Evolutionary conservation across 2,888 invertebrate species (phyloP).

Genomic region (Morpho deidamia): DNA sequence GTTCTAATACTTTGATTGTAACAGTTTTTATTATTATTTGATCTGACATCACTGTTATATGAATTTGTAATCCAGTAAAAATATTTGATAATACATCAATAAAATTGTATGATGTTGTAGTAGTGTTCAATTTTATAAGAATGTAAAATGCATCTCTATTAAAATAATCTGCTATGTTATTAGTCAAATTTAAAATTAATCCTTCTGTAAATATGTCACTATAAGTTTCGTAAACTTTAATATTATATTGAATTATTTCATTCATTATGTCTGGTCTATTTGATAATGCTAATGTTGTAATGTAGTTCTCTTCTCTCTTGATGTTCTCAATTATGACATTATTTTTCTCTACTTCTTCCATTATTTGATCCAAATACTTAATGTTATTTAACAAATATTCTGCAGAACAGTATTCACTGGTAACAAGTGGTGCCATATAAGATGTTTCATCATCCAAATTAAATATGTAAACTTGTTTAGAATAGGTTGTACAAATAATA

Average conservation of each 20-base stretch:
- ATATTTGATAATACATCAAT: constrained; percentile 38
- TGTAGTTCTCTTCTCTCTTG: constrained; percentile 43
- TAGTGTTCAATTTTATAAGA: constrained; percentile 38
- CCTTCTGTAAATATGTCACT: constrained; percentile 42
- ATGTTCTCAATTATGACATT: constrained; percentile 38
- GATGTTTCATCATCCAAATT: constrained; percentile 35
- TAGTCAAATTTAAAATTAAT: constrained; percentile 39
- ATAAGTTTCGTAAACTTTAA: constrained; percentile 48
- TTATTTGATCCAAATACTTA: constrained; percentile 44
- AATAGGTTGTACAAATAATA: constrained; percentile 55
- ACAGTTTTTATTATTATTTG: constrained; percentile 41
- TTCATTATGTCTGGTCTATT: constrained; percentile 54
- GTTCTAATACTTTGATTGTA: constrained; percentile 41
- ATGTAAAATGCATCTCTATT: constrained; percentile 37
- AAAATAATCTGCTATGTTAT: constrained; percentile 46
- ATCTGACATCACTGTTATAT: constrained; percentile 41
- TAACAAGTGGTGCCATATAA: constrained; percentile 31
- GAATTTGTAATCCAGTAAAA: constrained; percentile 41
- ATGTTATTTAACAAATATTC: constrained; percentile 44
- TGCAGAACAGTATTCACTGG: constrained; percentile 40
- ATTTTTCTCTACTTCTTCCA: constrained; percentile 44
- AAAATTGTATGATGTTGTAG: constrained; percentile 36
- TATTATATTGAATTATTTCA: constrained; percentile 35
- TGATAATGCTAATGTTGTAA: constrained; percentile 52
- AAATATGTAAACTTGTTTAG: constrained; percentile 48